phyloP scores from a whole-genome alignment of 2,113 vertebrate genomes.

The Chaetura pelagica region DNA sequence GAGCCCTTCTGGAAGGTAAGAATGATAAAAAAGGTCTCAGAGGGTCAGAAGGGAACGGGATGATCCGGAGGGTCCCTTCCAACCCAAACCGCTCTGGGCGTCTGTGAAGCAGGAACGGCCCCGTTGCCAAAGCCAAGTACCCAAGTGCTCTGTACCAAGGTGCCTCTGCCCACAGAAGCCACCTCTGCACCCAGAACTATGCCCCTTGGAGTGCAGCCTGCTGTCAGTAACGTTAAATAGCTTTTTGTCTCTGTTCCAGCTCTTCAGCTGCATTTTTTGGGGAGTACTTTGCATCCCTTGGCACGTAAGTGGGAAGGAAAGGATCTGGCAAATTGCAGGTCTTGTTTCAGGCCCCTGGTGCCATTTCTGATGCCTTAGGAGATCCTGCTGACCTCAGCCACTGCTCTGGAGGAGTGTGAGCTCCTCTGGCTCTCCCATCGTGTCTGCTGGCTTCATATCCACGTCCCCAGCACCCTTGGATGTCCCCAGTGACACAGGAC shows the following conservation, averaged over 20 bases:
- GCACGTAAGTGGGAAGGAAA: no score
- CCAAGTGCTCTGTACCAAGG: accelerated
- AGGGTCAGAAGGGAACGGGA: background rate
- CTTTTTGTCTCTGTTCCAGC: background rate
- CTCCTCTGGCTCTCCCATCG: background rate
- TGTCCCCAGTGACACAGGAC: no score
- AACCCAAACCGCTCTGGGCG: no score
- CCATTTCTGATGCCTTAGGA: background rate
- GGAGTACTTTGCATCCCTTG: background rate
- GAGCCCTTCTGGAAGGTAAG: accelerated
- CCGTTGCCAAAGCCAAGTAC: background rate
- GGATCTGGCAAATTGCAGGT: background rate
- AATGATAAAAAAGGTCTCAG: background rate
- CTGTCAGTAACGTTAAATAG: background rate
- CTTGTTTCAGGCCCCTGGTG: background rate
- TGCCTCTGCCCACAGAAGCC: background rate
- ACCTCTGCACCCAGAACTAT: background rate
- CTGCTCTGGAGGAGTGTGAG: background rate
- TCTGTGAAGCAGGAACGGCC: background rate
- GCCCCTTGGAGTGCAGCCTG: background rate
- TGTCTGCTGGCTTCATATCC: background rate
- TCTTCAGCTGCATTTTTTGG: background rate
- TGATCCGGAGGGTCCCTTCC: no score
- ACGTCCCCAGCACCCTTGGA: accelerated
- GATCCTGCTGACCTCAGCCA: background rate